These are phyloP conservation scores for Crotophaga sulcirostris DNA, from an alignment of 2,113 vertebrate genomes.

Conservation along the genomic window DNA sequence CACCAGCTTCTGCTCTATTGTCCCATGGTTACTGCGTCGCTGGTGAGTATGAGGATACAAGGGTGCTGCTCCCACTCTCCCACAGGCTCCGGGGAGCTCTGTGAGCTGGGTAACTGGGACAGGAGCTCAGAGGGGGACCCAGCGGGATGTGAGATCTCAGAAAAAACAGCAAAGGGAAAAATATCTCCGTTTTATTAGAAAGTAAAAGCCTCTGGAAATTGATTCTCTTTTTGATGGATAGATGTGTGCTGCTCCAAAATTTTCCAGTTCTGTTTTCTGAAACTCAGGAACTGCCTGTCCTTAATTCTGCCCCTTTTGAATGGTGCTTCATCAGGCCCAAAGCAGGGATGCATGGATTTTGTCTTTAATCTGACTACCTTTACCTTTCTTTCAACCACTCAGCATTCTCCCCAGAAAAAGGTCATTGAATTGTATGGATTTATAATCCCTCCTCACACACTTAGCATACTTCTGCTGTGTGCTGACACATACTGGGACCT, in stretches of 20 bases:
- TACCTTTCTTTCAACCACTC: background rate
- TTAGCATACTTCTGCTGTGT: background rate
- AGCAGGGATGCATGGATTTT: background rate
- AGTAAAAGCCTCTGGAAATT: too few species aligned
- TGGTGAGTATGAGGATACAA: background rate
- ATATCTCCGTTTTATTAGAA: background rate
- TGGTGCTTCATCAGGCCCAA: background rate
- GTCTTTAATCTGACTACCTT: background rate
- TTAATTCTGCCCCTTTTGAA: background rate
- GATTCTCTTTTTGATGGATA: too few species aligned
- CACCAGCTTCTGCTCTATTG: background rate
- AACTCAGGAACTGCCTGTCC: background rate
- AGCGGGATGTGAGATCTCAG: background rate
- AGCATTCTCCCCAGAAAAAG: background rate
- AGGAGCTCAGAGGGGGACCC: background rate
- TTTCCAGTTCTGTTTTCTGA: background rate
- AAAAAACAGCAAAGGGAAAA: background rate
- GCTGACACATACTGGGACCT: background rate
- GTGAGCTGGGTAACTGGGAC: rapidly evolving
- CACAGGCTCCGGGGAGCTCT: background rate
- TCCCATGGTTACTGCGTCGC: rapidly evolving
- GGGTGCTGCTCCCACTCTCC: background rate
- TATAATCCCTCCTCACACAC: background rate
- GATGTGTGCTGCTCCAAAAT: background rate
- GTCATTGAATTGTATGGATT: background rate